Conservation (phyloP, 64 coral and sea anemone genomes). For the Montipora capricornis region DNA sequence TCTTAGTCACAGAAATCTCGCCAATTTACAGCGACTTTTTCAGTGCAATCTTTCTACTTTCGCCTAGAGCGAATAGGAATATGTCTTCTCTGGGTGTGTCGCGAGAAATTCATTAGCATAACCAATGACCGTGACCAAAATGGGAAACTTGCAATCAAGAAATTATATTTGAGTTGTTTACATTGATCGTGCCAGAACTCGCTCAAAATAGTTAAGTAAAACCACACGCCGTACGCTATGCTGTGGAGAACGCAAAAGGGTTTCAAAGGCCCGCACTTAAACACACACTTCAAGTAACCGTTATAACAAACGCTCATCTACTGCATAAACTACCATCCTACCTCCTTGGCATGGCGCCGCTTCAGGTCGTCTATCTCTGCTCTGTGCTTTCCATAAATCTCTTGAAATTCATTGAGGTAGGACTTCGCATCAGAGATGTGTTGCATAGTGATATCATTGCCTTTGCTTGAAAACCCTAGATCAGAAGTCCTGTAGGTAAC, state of each 20-base stretch:
- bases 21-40: no score
- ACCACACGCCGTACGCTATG: not conserved
- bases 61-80: not conserved
- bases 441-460: constrained; percentile 21
- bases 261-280: not conserved
- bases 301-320: not conserved
- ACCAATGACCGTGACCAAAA: not conserved
- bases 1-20: no score
- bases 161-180: not conserved
- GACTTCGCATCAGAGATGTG: constrained; percentile 37
- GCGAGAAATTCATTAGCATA: not conserved
- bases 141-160: not conserved
- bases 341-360: constrained; percentile 22
- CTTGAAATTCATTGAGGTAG: constrained; percentile 55
- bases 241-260: not conserved
- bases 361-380: constrained; percentile 26
- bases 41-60: not conserved
- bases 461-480: not conserved
- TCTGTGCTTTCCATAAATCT: constrained; percentile 35
- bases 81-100: not conserved
- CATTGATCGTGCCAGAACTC: not conserved
- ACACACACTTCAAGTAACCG: not conserved
- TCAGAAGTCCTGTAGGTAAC: constrained; percentile 47
- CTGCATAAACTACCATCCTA: not conserved
- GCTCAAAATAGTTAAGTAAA: not conserved